These are phyloP conservation scores for Perognathus longimembris DNA, from an alignment of 2,113 vertebrate genomes.

Conservation along the genomic window DNA sequence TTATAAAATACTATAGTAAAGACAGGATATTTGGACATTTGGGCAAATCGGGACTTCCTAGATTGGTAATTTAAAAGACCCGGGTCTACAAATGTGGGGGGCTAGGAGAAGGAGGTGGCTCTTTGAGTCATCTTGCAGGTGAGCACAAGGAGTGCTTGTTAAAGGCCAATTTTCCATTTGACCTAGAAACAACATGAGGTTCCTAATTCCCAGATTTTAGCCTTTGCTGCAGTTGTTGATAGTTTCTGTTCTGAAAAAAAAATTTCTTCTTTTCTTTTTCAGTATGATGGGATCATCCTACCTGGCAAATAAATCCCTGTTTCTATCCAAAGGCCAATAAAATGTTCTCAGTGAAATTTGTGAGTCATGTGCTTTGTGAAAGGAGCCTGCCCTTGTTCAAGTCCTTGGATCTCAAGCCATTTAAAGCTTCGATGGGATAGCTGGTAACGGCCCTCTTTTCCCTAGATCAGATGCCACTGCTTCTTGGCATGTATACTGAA, in stretches of 20 bases:
- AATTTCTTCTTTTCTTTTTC: conserved; percentile 79
- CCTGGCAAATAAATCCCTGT: conserved; percentile 95
- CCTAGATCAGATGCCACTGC: not conserved
- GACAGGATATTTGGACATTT: not conserved
- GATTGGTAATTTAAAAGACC: conserved; percentile 42
- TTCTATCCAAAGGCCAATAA: conserved; percentile 86
- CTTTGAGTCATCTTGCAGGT: not conserved
- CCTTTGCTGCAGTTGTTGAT: not conserved
- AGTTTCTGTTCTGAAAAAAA: conserved; percentile 50
- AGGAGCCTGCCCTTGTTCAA: conserved; percentile 61
- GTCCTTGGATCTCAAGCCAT: conserved; percentile 64
- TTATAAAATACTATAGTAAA: not conserved
- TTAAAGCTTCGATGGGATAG: conserved; percentile 59
- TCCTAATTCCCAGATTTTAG: not conserved
- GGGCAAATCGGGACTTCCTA: conserved; percentile 10
- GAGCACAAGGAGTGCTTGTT: not conserved
- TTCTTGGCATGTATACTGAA: not conserved
- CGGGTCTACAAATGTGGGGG: not conserved
- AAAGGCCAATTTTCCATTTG: not conserved
- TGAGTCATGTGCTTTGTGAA: conserved; percentile 74
- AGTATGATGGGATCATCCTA: conserved; percentile 99
- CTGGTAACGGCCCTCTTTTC: conserved; percentile 51
- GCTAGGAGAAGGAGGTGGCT: too few relatives aligned
- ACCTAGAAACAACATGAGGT: not conserved
- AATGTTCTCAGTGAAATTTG: conserved; percentile 69